Conservation (phyloP, 2,113 vertebrate species). For the Ursus arctos region DNA sequence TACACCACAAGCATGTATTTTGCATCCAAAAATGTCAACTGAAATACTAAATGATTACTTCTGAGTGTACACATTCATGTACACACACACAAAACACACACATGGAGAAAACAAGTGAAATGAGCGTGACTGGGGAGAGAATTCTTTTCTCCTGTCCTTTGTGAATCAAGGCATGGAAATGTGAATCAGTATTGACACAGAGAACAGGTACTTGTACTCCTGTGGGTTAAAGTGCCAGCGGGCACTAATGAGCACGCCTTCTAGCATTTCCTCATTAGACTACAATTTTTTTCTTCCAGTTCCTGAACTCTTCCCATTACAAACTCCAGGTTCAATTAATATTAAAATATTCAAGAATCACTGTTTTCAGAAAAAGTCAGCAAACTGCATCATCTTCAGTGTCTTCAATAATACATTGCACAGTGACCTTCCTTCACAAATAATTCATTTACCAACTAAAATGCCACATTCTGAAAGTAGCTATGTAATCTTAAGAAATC, state of each 20-base stretch:
- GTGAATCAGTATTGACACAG: conserved; percentile 45
- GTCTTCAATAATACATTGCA: conserved; percentile 74
- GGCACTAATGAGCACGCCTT: conserved; percentile 59
- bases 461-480: conserved; percentile 42
- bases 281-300: neutral
- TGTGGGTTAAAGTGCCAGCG: conserved; percentile 47
- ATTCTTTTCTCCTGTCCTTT: neutral
- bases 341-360: conserved; percentile 74
- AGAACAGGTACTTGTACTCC: neutral
- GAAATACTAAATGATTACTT: neutral
- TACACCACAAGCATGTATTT: neutral
- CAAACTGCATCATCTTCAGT: conserved; percentile 50
- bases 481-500: conserved; percentile 49
- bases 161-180: neutral
- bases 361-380: conserved; percentile 63
- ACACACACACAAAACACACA: neutral
- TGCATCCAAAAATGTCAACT: neutral
- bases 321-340: conserved; percentile 67
- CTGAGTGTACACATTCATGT: neutral
- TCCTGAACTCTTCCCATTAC: conserved; percentile 49
- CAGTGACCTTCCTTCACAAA: conserved; percentile 63
- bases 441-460: conserved; percentile 72
- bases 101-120: neutral
- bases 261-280: conserved; percentile 66
- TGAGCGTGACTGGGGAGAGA: neutral